Base-by-base conservation (phyloP, 2,888 invertebrate genomes). In the Kryphioiulus occultus region DNA sequence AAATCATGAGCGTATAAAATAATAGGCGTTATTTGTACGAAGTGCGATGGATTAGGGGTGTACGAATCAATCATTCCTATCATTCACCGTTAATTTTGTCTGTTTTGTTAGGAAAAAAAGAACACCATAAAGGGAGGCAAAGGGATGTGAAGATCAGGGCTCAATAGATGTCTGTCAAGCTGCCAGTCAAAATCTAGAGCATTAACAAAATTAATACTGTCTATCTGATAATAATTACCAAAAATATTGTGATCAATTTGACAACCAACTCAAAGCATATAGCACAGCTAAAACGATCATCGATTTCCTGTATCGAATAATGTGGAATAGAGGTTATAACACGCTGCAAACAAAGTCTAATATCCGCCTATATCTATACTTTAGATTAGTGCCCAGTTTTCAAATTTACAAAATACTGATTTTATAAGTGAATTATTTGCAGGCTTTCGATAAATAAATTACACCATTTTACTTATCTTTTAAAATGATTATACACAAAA, bases 161-260 rank as follows among this genome's bases (percentile, higher is more conserved):
- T 26, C 68, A 68, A 26, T 26, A 68, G 9, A 68, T 26, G 68
- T 68, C 68, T 12, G 68, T 68, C 68, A 68, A 68, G 26, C 68
- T 68, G 68, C 68, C 68, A 26, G 26, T 68, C 68, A 68, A 68
- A 68, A 68, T 68, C 68, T 68, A 68, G 26, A 68, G 68, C 68
- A 68, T 68, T 68, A 68, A 68, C 68, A 26, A 68, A 68, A 68
- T 68, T 68, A 68, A 68, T 68, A 68, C 68, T 68, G 68, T 68
- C 68, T 68, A 68, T 68, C 68, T 68, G 68, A 68, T 68, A 68
- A 68, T 68, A 68, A 68, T 68, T 68, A 68, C 68, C 68, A 68
- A 68, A 68, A 68, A 68, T 68, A 68, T 68, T 68, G 68, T 68
- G 68, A 68, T 68, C 68, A 68, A 26, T 68, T 68, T 68, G 68